phyloP scores from a whole-genome alignment of 2,797 vertebrate species.

The Sebastes hubbsi region DNA sequence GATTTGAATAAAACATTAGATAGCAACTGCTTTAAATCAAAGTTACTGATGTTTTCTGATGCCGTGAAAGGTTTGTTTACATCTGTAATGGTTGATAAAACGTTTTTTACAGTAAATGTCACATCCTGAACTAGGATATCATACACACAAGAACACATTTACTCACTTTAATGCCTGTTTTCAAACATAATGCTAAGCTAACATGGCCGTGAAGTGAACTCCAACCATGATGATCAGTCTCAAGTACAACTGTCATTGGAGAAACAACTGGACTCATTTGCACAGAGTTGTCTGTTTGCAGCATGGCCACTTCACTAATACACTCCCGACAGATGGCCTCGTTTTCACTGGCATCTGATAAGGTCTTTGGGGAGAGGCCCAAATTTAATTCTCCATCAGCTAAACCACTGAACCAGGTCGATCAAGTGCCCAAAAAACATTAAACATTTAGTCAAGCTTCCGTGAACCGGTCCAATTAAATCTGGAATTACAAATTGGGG shows the following conservation, averaged over 20 bases:
- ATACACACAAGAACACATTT: background rate
- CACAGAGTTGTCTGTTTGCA: conserved; percentile 11
- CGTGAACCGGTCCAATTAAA: conserved; percentile 44
- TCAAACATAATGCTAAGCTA: background rate
- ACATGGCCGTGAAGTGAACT: background rate
- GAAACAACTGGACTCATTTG: conserved; percentile 35
- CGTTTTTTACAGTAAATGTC: background rate
- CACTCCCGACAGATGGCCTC: conserved; percentile 65
- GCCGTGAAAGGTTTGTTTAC: background rate
- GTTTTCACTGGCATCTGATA: conserved; percentile 47
- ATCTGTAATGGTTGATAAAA: background rate
- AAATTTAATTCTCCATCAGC: conserved; percentile 66
- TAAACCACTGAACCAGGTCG: conserved; percentile 63
- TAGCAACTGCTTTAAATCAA: background rate
- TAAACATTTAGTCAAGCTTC: conserved; percentile 56
- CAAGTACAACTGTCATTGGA: conserved; percentile 6
- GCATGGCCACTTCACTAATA: conserved; percentile 24
- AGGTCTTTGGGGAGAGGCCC: conserved; percentile 61
- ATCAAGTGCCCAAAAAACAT: conserved; percentile 51
- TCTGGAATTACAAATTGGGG: conserved; percentile 24
- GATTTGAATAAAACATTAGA: background rate
- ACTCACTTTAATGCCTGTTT: background rate
- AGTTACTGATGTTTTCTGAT: background rate
- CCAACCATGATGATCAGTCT: background rate
- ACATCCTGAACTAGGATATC: background rate